Conservation (phyloP, 2,888 invertebrate species). For the Mechanitis mazaeus region DNA sequence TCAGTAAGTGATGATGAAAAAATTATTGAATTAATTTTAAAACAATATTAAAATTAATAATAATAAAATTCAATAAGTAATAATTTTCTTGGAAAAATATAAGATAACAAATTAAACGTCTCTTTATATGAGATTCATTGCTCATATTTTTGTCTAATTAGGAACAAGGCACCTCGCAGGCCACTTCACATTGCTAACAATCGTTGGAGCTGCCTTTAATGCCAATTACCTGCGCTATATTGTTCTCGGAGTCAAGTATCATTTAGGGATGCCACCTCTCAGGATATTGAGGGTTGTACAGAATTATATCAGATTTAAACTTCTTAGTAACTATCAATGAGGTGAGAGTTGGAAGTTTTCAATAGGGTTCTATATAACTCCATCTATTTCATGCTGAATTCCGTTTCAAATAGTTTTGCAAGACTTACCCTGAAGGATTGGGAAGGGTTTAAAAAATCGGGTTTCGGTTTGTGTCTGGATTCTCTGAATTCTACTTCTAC, state of each 20-base stretch:
- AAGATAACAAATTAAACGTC: background rate
- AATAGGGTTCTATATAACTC: no score
- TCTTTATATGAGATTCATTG: constrained; percentile 12
- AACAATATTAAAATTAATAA: no score
- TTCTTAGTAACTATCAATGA: constrained; percentile 1
- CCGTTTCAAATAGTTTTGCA: no score
- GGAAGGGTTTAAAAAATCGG: background rate
- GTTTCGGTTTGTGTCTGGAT: background rate
- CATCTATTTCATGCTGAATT: background rate
- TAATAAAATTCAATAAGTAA: no score
- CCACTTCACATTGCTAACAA: constrained; percentile 48
- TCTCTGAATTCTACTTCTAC: no score
- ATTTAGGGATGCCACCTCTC: constrained; percentile 30
- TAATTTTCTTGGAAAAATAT: no score
- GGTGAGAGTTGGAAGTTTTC: background rate
- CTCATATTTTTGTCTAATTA: constrained; percentile 62
- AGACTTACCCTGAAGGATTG: no score
- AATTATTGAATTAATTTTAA: no score
- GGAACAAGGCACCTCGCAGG: constrained; percentile 37
- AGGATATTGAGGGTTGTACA: background rate
- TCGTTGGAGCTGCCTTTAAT: constrained; percentile 55
- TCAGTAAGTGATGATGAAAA: no score
- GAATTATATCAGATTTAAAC: background rate
- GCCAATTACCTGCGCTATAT: constrained; percentile 61
- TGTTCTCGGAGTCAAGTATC: constrained; percentile 56